A percentile compares a stretch with the other conserved stretches of the same genome.
Conservation (phyloP, 2,797 vertebrate species). For the Lepus oiostolus region DNA sequence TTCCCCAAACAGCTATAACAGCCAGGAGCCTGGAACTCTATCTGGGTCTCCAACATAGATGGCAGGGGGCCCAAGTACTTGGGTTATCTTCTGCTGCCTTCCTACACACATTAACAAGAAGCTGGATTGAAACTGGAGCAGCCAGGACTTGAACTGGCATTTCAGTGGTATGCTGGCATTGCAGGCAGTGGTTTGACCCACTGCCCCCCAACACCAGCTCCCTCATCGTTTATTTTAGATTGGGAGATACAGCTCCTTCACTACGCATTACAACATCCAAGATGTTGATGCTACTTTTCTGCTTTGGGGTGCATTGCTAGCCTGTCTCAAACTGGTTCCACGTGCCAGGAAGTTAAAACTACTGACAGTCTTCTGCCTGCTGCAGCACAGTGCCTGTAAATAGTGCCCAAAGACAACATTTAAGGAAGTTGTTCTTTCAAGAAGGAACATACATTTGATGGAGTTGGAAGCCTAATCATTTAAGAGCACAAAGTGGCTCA, state of each 20-base stretch:
- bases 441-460: not conserved
- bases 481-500: not conserved
- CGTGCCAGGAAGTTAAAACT: not conserved
- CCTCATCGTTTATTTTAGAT: slow-evolving; percentile 13
- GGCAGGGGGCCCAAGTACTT: no score
- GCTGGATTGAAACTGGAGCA: no score
- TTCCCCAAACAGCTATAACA: no score
- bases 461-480: not conserved
- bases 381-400: not conserved
- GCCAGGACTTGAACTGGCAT: no score
- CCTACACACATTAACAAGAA: no score
- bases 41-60: no score
- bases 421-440: not conserved
- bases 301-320: not conserved
- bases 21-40: no score
- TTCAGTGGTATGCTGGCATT: no score
- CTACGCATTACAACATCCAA: not conserved
- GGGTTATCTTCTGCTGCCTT: no score
- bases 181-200: no score
- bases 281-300: not conserved
- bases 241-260: not conserved
- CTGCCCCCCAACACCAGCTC: no score
- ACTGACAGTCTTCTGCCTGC: not conserved
- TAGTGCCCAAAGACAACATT: not conserved
- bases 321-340: not conserved